phyloP scores from a whole-genome alignment of 2,113 vertebrate genomes.

The Ciconia maguari region DNA sequence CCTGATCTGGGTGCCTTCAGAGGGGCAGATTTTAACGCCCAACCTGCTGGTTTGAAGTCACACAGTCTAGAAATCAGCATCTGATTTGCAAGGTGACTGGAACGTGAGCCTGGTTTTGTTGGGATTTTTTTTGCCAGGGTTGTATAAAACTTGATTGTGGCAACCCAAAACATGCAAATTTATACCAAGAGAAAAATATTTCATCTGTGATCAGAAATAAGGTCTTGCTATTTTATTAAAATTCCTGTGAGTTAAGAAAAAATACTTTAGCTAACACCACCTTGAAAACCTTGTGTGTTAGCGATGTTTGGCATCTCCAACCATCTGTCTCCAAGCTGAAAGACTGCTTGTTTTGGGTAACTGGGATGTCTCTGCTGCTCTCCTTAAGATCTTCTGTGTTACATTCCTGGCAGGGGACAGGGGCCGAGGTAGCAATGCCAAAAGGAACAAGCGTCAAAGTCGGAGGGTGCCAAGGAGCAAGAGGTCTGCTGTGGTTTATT shows the following conservation, averaged over 20 bases:
- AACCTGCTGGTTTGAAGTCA: not conserved
- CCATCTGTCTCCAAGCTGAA: constrained; percentile 46
- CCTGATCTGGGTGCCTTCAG: not conserved
- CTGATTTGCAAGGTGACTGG: not conserved
- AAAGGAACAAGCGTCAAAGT: not conserved
- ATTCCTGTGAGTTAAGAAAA: not conserved
- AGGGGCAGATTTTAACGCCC: not conserved
- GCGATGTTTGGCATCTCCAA: not conserved
- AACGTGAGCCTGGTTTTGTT: not conserved
- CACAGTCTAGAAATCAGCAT: not conserved
- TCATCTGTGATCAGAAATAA: not conserved
- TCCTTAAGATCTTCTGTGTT: not conserved
- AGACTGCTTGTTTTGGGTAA: constrained; percentile 18
- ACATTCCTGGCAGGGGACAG: not conserved
- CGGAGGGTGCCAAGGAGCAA: not conserved
- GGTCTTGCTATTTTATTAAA: not conserved
- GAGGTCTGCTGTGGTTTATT: not conserved
- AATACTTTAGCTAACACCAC: not conserved
- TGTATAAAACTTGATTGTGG: not conserved
- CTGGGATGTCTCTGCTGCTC: not conserved
- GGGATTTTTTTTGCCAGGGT: not conserved
- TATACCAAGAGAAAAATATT: not conserved
- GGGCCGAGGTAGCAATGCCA: not conserved
- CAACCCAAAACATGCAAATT: not conserved
- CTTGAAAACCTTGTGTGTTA: not conserved